Conservation (phyloP, 2,888 invertebrate genomes). For the Apotomis capreana region DNA sequence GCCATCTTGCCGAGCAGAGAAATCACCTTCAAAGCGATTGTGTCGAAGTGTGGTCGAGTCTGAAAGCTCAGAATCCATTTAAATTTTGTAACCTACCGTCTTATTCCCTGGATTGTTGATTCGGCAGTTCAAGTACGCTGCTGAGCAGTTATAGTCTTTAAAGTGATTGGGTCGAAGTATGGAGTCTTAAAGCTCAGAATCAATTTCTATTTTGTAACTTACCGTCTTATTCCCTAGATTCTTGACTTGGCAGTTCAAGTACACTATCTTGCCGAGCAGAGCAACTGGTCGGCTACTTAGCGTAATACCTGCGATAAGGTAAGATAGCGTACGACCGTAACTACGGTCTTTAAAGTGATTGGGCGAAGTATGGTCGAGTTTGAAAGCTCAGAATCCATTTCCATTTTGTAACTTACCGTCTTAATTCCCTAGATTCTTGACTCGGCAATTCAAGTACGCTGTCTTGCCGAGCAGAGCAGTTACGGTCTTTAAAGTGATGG, state of each 20-base stretch:
- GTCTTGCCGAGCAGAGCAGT: conserved; percentile 95
- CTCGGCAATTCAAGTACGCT: conserved; percentile 94
- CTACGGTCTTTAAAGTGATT: conserved; percentile 88
- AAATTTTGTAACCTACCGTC: conserved; percentile 86
- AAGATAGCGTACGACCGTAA: no score
- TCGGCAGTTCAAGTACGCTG: conserved; percentile 94
- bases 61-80: conserved; percentile 52
- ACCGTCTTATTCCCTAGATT: conserved; percentile 96
- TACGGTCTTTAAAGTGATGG: conserved; percentile 87
- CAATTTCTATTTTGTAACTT: no score
- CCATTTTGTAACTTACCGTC: conserved; percentile 86
- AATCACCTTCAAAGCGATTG: conserved; percentile 85
- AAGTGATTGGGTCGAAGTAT: conserved; percentile 89
- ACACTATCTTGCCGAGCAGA: conserved; percentile 93
- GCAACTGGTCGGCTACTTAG: no score
- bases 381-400: conserved; percentile 52
- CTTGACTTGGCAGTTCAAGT: conserved; percentile 94
- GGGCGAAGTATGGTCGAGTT: conserved; percentile 79
- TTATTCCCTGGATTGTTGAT: conserved; percentile 96
- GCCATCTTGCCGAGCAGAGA: conserved; percentile 95
- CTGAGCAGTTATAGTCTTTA: conserved; percentile 91
- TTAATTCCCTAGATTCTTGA: conserved; percentile 95
- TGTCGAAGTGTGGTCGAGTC: conserved; percentile 81
- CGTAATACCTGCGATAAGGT: no score
- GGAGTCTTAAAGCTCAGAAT: no score